Base-by-base conservation (phyloP, 2,888 invertebrate species). In the Glaucopsyche alexis region DNA sequence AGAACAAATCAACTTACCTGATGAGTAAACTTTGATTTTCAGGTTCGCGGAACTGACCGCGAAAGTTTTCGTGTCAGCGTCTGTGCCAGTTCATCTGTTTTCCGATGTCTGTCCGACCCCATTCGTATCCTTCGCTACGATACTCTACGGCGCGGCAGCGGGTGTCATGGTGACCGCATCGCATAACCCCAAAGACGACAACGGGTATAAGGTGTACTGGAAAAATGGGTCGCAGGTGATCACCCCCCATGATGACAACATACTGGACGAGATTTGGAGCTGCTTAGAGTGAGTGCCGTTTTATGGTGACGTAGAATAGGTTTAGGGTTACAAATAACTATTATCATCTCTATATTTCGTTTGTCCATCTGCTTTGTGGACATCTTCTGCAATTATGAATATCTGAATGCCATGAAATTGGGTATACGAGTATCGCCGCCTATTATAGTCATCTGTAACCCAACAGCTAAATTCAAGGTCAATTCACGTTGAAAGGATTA, bases 151-250 rank as follows among this genome's bases (percentile, higher is more conserved):
- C 19, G 96, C 97, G 73, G 95, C 95, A 1, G 97, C 96, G 55
- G 99, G 99, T 0, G 95, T 99, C 7, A 98, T 99, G 97, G 95
- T 99, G 7, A 99, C 99, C 0, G 99, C 99, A 0, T 98, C 98
- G 0, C 99, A 99, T 83, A 99, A 99, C 89, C 99, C 98, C 0
- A 98, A 97, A 84, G 96, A 98, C 45, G 98, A 99, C 84, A 99
- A 99, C 84, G 99, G 99, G 1, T 99, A 99, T 84, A 99, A 99
- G 93, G 99, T 99, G 7, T 99, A 99, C 86, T 99, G 98, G 96
- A 93, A 94, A 9, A 99, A 99, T 87, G 98, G 99, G 0, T 96
- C 98, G 8, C 99, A 99, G 95, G 99, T 99, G 76, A 96, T 98
- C 75, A 87, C 97, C 0, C 99, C 99, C 0, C 96, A 97, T 78